Evolutionary conservation across 2,888 invertebrate species (phyloP).

Genomic region (Apeira syringaria): DNA sequence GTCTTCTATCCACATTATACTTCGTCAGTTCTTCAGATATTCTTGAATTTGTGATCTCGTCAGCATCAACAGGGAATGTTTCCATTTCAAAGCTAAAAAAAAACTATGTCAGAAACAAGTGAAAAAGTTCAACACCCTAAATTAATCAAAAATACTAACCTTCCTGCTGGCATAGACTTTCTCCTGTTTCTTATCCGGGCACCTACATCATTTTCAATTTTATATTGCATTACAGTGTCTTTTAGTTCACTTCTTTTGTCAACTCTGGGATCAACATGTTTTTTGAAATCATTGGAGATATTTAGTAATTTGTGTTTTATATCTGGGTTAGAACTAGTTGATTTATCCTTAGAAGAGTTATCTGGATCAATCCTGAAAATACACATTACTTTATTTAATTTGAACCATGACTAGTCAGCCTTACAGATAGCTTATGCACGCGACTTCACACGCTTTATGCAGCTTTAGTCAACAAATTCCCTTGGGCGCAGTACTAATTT

Average conservation of each 20-base stretch:
- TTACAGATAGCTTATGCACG: too few relatives aligned
- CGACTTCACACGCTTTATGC: too few relatives aligned
- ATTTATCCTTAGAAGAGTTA: neutral
- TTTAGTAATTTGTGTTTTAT: constrained; percentile 4
- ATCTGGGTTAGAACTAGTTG: neutral
- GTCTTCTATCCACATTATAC: constrained; percentile 28
- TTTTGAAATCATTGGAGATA: constrained; percentile 16
- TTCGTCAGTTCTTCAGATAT: constrained; percentile 29
- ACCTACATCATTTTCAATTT: constrained; percentile 12
- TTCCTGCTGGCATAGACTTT: constrained; percentile 56
- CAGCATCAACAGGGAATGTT: constrained; percentile 59
- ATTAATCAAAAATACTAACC: constrained; percentile 36
- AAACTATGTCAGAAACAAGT: neutral
- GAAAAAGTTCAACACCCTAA: too few relatives aligned
- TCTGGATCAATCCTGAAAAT: constrained; percentile 8
- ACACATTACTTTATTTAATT: too few relatives aligned
- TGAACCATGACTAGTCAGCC: too few relatives aligned
- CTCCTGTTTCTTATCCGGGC: constrained; percentile 48
- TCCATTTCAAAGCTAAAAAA: constrained; percentile 33
- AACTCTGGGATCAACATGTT: constrained; percentile 26
- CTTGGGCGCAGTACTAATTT: too few relatives aligned
- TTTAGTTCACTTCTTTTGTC: constrained; percentile 31
- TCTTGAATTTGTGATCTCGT: constrained; percentile 34
- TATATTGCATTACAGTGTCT: constrained; percentile 32
- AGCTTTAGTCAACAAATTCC: too few relatives aligned